Percentiles rank a stretch among this genome's conserved stretches.
phyloP scores from a whole-genome alignment of 2,797 vertebrate species.

The Hypotaenidia philippensis region DNA sequence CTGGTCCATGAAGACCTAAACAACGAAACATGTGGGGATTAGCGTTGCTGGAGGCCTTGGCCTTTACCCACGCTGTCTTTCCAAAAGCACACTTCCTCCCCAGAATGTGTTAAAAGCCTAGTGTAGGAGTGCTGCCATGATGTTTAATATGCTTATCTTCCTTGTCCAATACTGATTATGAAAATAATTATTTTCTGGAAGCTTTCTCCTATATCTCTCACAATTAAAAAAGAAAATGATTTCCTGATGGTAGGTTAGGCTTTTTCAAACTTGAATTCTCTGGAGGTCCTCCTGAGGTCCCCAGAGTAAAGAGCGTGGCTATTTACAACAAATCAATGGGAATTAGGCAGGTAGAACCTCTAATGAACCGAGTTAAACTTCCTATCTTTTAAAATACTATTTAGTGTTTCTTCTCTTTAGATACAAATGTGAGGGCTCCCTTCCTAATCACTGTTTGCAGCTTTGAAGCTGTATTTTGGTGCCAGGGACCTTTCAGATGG shows the following conservation, averaged over 20 bases:
- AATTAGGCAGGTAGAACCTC: background rate
- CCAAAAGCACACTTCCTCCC: background rate
- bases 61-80: too few species aligned
- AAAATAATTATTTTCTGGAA: background rate
- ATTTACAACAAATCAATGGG: background rate
- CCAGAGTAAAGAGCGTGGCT: background rate
- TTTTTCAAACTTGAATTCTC: background rate
- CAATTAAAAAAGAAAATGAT: background rate
- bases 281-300: too few species aligned
- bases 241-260: background rate
- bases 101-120: background rate
- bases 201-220: background rate
- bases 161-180: background rate
- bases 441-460: background rate
- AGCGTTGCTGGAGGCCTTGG: background rate
- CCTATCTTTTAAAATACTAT: background rate
- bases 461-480: background rate
- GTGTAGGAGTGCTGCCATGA: background rate
- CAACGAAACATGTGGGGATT: background rate
- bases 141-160: background rate
- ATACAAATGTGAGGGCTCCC: background rate
- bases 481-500: background rate
- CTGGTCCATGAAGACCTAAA: accelerated
- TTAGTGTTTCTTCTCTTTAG: background rate
- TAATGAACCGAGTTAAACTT: background rate